Evolutionary conservation across 2,888 invertebrate species (phyloP), one percentile per base, ranked within the genome.

Genomic region (Melinaea menophilus): DNA sequence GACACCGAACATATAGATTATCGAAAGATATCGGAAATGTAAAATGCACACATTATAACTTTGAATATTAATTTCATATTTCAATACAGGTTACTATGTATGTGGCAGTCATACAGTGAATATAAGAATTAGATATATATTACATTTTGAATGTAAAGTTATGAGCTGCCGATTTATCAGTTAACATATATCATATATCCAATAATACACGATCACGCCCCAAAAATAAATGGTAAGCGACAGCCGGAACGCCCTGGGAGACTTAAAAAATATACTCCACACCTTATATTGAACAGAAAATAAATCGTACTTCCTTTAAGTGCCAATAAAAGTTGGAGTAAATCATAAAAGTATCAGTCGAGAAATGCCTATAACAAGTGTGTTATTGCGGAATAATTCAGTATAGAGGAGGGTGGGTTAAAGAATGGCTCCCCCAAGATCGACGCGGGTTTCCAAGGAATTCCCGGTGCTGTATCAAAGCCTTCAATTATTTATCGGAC

Each of bases 401-500:
- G 87, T 84, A 86, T 86, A 77, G 76, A 66, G 72, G 80, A 84
- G 85, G 89, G 89, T 88, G 82, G 82, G 78, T 73, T 89, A 88
- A 90, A 80, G 79, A 85, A 90, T 90, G 81, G 83, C 85, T 89
- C 90, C 90, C 90, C 82, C 76, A 82, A 85, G 89, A 84, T 81
- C 79, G 75, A 67, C 71, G 69, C 75, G 79, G 73, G 79, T 75
- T 76, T 85, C 81, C 84, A 86, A 85, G 85, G 79, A 82, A 86
- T 82, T 85, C 85, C 86, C 89, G 84, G 80, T 80, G 83, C 87
- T 88, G 84, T 86, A 88, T 89, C 87, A 86, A 84, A 87, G 80
- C 88, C 88, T 88, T 90, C 89, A 88, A 90, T 90, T 90, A 90
- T 90, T 90, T 90, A 90, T 90, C 86, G 89, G 87, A 88, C 89